Percentiles rank a stretch among this genome's conserved stretches.
Conservation (phyloP, 2,113 vertebrate genomes). For the Triplophysa siluroides region DNA sequence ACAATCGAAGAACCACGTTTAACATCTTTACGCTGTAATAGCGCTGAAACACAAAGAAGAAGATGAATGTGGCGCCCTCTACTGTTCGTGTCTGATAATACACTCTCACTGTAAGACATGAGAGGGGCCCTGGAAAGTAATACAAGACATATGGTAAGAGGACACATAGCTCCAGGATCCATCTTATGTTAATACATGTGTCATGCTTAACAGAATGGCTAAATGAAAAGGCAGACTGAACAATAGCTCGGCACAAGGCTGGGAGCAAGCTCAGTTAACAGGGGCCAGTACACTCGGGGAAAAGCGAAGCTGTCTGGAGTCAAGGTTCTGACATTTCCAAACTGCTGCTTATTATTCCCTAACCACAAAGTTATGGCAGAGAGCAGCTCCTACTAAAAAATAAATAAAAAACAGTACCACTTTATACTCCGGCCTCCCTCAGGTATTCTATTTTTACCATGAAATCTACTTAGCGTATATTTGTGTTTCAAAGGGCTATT, state of each 20-base stretch:
- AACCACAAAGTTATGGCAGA: slow-evolving; percentile 40
- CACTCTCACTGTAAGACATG: slow-evolving; percentile 50
- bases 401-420: background rate
- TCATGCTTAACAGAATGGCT: slow-evolving; percentile 79
- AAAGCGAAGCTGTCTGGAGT: slow-evolving; percentile 54
- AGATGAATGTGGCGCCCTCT: slow-evolving; percentile 60
- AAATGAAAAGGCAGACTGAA: slow-evolving; percentile 71
- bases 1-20: background rate
- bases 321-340: slow-evolving; percentile 59
- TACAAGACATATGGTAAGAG: slow-evolving; percentile 74
- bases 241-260: slow-evolving; percentile 67
- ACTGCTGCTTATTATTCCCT: slow-evolving; percentile 50
- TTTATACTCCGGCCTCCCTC: slow-evolving; percentile 24
- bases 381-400: slow-evolving; percentile 10
- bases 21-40: background rate
- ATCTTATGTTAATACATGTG: slow-evolving; percentile 76
- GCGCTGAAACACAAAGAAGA: background rate
- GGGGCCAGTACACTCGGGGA: slow-evolving; percentile 62
- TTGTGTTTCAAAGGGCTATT: slow-evolving; percentile 27
- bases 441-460: slow-evolving; percentile 34
- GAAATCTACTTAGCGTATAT: slow-evolving; percentile 39
- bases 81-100: slow-evolving; percentile 53
- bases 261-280: slow-evolving; percentile 63
- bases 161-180: slow-evolving; percentile 75
- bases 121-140: slow-evolving; percentile 63